Conservation (phyloP, 2,113 vertebrate species). For the Ardeotis arabs region DNA sequence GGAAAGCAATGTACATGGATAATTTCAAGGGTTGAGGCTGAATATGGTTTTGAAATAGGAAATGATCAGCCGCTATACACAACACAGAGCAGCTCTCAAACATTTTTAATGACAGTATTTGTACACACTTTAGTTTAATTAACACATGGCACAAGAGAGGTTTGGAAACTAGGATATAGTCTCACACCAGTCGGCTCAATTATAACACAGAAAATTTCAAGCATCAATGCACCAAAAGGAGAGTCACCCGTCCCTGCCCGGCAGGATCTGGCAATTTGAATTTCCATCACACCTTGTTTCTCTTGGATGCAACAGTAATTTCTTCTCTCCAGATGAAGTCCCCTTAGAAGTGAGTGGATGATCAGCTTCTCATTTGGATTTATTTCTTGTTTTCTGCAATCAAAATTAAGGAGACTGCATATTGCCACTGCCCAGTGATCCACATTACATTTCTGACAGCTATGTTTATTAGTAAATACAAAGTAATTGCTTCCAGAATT, state of each 20-base stretch:
- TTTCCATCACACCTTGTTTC: conserved; percentile 26
- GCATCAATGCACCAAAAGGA: background rate
- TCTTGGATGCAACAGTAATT: background rate
- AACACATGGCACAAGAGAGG: conserved; percentile 59
- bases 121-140: conserved; percentile 65
- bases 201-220: conserved; percentile 38
- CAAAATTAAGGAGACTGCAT: background rate
- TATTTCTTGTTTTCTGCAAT: conserved; percentile 38
- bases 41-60: conserved; percentile 55
- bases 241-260: background rate
- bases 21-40: conserved; percentile 61
- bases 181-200: conserved; percentile 43
- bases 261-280: background rate
- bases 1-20: conserved; percentile 53
- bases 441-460: conserved; percentile 29
- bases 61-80: conserved; percentile 49
- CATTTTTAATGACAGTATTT: conserved; percentile 64
- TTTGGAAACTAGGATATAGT: conserved; percentile 50
- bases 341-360: background rate
- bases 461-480: conserved; percentile 55
- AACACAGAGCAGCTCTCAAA: conserved; percentile 63
- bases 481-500: conserved; percentile 46
- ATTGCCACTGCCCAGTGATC: conserved; percentile 33
- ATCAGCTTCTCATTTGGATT: conserved; percentile 36
- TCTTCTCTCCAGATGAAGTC: conserved; percentile 30